phyloP scores from a whole-genome alignment of 2,797 vertebrate species.

The Ispidina lecontei region DNA sequence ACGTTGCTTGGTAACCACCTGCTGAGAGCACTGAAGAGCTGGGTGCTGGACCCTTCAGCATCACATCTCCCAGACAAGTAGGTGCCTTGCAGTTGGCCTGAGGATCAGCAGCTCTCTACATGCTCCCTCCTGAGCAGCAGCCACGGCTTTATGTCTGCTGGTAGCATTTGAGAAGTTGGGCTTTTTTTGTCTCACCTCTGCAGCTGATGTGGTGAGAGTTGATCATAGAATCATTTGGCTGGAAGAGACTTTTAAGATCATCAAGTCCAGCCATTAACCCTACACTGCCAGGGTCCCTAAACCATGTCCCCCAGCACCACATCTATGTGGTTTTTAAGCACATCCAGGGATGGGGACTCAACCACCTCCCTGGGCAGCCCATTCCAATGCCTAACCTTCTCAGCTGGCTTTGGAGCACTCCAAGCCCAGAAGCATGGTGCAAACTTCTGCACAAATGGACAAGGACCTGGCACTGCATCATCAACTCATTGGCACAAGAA shows the following conservation, averaged over 20 bases:
- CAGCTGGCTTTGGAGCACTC: not conserved
- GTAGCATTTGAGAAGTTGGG: not conserved
- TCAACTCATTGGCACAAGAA: not conserved
- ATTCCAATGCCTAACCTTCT: not conserved
- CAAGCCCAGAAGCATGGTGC: fast-evolving
- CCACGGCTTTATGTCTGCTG: fast-evolving
- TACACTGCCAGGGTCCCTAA: no score
- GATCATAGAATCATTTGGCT: no score
- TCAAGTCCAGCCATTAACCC: no score
- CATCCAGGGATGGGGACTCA: no score
- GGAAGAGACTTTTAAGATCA: no score
- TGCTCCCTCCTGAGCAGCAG: not conserved
- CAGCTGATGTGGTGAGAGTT: not conserved
- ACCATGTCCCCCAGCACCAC: no score
- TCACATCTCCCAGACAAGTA: not conserved
- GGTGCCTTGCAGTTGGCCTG: slow-evolving; percentile 21
- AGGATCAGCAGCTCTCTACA: not conserved
- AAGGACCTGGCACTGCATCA: not conserved
- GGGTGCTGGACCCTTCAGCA: not conserved
- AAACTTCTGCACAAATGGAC: not conserved
- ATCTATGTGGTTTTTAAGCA: no score
- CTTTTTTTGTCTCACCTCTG: not conserved
- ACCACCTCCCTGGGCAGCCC: no score
- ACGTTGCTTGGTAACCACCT: slow-evolving; percentile 60
- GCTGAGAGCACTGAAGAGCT: not conserved